Base-by-base conservation (phyloP, 2,888 invertebrate species). In the Melanostoma scalare region DNA sequence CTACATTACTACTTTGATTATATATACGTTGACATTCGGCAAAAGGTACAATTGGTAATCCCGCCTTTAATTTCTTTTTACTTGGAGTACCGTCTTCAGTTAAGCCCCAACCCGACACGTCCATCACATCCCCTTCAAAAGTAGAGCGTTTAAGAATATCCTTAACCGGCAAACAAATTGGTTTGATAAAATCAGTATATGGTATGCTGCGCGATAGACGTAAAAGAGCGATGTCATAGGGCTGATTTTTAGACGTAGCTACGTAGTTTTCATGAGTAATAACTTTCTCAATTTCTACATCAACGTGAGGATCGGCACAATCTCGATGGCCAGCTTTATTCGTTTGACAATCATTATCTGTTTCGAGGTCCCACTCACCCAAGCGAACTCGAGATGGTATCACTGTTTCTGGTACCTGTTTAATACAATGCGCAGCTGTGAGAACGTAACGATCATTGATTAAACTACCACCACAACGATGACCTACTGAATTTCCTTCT, bases 341-440 rank as follows among this genome's bases (percentile, higher is more conserved):
- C 0, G 40, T 74, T 52, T 87, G 87, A 85, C 91, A 91, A 80
- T 91, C 91, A 0, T 86, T 87, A 79, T 89, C 87, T 1, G 85
- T 87, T 2, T 72, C 69, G 0, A 88, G 87, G 69, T 91, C 90
- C 92, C 90, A 91, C 78, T 91, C 91, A 9, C 91, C 91, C 4
- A 91, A 80, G 31, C 91, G 90, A 31, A 90, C 88, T 0, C 87
- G 88, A 1, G 86, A 84, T 8, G 95, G 87, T 82, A 89, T 92
- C 94, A 95, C 95, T n/a, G 90, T 92, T 3, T 87, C 86, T 0
- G 95, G 95, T n/a, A 95, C 89, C 74, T 94, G 94, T 86, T 93
- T 93, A n/a, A 95, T 91, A 87, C 96, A 96, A 88, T 96, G 96
- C 0, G 94, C 95, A 0, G 96, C 96, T 0, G 96, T 96, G 63